These are phyloP conservation scores for Danaus chrysippus DNA, from an alignment of 2,888 invertebrate species.

Conservation along the genomic window DNA sequence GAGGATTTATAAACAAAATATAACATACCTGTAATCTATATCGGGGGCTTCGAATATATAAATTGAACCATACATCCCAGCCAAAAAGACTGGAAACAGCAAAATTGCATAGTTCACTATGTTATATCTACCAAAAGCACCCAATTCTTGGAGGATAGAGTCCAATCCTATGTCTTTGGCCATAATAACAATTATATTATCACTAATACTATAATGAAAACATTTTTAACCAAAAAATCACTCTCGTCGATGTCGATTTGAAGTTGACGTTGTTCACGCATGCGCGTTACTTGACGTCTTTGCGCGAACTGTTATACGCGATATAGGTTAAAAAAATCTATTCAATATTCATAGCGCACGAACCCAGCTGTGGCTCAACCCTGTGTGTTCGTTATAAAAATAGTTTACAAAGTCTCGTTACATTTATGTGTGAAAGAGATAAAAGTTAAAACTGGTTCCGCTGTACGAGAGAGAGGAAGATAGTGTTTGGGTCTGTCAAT, in stretches of 20 bases:
- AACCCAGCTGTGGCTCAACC: constrained; percentile 13
- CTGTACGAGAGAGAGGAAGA: constrained; percentile 12
- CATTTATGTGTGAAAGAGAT: constrained; percentile 19
- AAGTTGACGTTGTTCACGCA: constrained; percentile 34
- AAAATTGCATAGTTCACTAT: constrained; percentile 64
- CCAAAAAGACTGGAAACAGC: constrained; percentile 65
- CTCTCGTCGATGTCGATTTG: constrained; percentile 10
- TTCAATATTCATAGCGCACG: background rate
- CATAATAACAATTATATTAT: constrained; percentile 45
- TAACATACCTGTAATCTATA: constrained; percentile 59
- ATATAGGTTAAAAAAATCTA: constrained; percentile 3
- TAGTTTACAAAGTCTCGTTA: constrained; percentile 23
- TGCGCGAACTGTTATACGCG: constrained; percentile 1
- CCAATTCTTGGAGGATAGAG: constrained; percentile 55
- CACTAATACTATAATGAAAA: constrained; percentile 37
- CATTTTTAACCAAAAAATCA: constrained; percentile 17
- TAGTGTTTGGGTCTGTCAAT: background rate
- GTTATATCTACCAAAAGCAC: constrained; percentile 66
- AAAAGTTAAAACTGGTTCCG: constrained; percentile 8
- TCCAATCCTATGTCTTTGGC: constrained; percentile 51
- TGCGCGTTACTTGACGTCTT: constrained; percentile 23
- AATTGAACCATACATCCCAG: constrained; percentile 67
- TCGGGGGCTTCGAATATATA: constrained; percentile 69
- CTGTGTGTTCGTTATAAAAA: constrained; percentile 26
- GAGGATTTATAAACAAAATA: background rate